Evolutionary conservation across 2,888 invertebrate genomes (phyloP).

Genomic region (Cryptus armator): DNA sequence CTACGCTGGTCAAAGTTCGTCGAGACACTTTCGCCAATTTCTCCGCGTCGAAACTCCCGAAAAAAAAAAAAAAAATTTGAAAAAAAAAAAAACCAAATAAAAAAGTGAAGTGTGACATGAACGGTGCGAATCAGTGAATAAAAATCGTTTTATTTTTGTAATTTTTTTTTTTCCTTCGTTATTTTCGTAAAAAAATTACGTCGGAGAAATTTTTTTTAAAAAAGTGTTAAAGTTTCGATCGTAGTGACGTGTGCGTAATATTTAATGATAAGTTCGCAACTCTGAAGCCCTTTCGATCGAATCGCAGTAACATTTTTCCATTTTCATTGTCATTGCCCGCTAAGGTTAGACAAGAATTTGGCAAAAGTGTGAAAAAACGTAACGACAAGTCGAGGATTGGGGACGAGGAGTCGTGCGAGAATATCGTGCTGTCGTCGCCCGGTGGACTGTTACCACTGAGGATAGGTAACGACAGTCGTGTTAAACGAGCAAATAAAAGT

Average conservation of each 20-base stretch:
- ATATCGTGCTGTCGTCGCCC: conserved; percentile 71
- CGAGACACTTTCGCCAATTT: too few species aligned
- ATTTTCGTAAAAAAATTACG: neutral
- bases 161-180: neutral
- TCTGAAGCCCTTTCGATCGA: conserved; percentile 67
- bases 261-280: conserved; percentile 64
- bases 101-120: conserved; percentile 20
- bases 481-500: conserved; percentile 65
- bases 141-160: neutral
- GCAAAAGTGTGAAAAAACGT: conserved; percentile 30
- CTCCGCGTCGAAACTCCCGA: neutral
- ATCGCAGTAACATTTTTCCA: conserved; percentile 70
- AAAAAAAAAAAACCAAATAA: neutral
- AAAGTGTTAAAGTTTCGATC: neutral
- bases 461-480: conserved; percentile 47
- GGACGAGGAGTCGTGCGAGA: conserved; percentile 66
- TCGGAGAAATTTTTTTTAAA: neutral
- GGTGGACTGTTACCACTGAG: conserved; percentile 67
- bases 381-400: conserved; percentile 42
- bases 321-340: conserved; percentile 66
- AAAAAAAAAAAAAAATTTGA: conserved; percentile 1
- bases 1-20: conserved; percentile 35
- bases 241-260: conserved; percentile 28
- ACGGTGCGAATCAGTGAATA: conserved; percentile 13
- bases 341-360: conserved; percentile 43